phyloP scores from a whole-genome alignment of 2,113 vertebrate genomes.

The Megaceryle torquata region DNA sequence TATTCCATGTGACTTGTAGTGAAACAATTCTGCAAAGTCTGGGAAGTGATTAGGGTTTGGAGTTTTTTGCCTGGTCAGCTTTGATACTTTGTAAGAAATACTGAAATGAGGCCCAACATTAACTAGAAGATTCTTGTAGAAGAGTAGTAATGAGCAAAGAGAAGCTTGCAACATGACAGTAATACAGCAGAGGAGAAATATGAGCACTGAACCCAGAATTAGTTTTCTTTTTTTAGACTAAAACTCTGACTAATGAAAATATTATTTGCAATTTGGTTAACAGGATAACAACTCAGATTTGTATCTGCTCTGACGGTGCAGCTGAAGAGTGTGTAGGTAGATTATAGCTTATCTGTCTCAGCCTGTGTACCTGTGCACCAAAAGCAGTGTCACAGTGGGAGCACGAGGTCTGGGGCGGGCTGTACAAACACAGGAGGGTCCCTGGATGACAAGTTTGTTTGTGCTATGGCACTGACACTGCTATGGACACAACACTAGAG shows the following conservation, averaged over 20 bases:
- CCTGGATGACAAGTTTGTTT: no score
- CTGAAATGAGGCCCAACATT: neutral
- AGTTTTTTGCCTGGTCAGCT: neutral
- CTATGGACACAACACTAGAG: accelerated
- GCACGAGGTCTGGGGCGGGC: no score
- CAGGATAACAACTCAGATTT: no score
- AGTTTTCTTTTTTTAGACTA: neutral
- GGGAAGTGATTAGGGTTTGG: neutral
- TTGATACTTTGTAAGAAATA: neutral
- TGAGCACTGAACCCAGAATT: neutral
- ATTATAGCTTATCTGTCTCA: neutral
- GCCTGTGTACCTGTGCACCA: no score
- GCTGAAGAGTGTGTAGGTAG: neutral
- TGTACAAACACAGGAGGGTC: neutral
- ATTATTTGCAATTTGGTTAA: neutral
- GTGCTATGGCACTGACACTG: neutral
- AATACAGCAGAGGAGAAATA: neutral
- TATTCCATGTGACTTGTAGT: neutral
- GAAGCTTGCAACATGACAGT: neutral
- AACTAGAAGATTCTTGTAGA: neutral
- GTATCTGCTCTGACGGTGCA: neutral
- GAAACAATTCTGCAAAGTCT: neutral
- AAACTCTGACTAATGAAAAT: neutral
- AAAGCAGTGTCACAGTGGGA: neutral
- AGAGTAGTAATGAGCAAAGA: neutral